Conservation (phyloP, 2,113 vertebrate species). For the Bungarus multicinctus region DNA sequence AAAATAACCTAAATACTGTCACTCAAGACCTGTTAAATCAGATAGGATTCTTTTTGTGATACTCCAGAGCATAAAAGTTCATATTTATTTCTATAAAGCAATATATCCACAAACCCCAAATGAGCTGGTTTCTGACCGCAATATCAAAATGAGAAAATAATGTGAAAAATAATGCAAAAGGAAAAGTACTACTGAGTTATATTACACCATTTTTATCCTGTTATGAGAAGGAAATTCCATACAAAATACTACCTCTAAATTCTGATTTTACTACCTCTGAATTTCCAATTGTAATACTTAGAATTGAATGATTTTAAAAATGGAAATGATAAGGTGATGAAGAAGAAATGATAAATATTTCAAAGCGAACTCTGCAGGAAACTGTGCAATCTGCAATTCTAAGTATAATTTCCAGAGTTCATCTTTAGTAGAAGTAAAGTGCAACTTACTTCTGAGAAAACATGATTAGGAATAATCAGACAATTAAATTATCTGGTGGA, state of each 20-base stretch:
- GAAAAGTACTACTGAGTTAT: neutral
- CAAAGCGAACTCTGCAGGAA: neutral
- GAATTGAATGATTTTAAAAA: neutral
- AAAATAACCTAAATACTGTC: constrained; percentile 2
- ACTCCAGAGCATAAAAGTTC: constrained; percentile 1
- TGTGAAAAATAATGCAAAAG: neutral
- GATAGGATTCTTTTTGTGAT: neutral
- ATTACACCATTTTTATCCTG: neutral
- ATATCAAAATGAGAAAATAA: neutral
- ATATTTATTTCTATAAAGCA: neutral
- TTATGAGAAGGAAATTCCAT: neutral
- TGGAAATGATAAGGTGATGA: neutral
- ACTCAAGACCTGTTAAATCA: constrained; percentile 6
- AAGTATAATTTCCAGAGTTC: neutral
- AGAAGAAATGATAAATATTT: neutral
- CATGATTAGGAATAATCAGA: neutral
- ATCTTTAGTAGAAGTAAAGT: neutral
- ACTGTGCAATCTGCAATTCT: neutral
- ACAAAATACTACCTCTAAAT: neutral
- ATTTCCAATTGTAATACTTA: neutral
- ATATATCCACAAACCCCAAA: constrained; percentile 8
- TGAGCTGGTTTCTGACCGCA: neutral
- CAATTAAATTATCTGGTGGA: neutral
- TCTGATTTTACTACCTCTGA: neutral
- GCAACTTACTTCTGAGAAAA: neutral